A percentile compares a stretch with the other conserved stretches of the same genome.
Conservation (phyloP, 2,113 vertebrate genomes). For the Takifugu flavidus region DNA sequence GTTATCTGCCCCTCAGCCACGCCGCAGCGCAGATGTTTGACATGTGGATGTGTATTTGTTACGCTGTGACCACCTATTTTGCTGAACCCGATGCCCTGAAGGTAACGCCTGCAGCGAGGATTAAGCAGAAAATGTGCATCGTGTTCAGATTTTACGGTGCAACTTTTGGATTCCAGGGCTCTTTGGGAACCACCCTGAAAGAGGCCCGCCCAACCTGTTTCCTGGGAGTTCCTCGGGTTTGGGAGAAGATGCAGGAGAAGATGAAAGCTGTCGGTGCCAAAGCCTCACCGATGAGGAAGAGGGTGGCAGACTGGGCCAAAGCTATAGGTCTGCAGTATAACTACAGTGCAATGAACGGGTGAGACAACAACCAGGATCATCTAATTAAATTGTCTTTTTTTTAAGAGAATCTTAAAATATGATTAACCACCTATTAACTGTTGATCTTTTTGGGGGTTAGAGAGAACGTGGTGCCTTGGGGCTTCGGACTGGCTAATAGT, state of each 20-base stretch:
- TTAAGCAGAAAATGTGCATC: background rate
- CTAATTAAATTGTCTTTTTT: background rate
- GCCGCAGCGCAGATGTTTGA: slow-evolving; percentile 77
- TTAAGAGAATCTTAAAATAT: background rate
- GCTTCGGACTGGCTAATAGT: slow-evolving; percentile 73
- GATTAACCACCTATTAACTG: background rate
- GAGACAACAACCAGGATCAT: slow-evolving; percentile 13
- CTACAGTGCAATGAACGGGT: slow-evolving; percentile 75
- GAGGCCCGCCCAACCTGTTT: slow-evolving; percentile 68
- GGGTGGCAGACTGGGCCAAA: slow-evolving; percentile 71
- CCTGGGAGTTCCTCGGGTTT: slow-evolving; percentile 76
- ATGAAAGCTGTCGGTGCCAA: slow-evolving; percentile 67
- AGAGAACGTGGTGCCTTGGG: slow-evolving; percentile 64
- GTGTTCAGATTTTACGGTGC: background rate
- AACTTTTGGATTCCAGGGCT: slow-evolving; percentile 54
- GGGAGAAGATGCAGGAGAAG: slow-evolving; percentile 81
- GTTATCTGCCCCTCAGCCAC: slow-evolving; percentile 77
- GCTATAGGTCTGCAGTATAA: slow-evolving; percentile 71
- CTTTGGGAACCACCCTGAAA: slow-evolving; percentile 63
- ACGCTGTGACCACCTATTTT: slow-evolving; percentile 65
- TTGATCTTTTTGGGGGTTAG: slow-evolving; percentile 41
- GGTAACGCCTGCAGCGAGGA: slow-evolving; percentile 47
- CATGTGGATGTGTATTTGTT: slow-evolving; percentile 68
- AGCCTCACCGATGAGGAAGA: slow-evolving; percentile 58
- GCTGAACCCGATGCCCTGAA: slow-evolving; percentile 78